phyloP scores from a whole-genome alignment of 2,888 invertebrate genomes.

The Thymelicus sylvestris region DNA sequence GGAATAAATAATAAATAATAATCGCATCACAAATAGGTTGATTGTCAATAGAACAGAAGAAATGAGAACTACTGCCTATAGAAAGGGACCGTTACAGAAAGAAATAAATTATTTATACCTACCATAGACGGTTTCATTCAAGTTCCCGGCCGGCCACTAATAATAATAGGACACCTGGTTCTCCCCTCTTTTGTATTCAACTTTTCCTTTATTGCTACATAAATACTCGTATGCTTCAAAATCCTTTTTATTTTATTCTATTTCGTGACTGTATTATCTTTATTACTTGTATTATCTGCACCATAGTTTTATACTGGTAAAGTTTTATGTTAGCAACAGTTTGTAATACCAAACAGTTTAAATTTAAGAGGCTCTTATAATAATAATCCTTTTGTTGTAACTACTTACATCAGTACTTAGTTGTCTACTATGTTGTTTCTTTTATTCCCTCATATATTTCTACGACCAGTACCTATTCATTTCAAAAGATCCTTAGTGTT shows the following conservation, averaged over 20 bases:
- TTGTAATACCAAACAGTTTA: no score
- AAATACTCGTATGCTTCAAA: neutral
- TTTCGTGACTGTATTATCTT: slow-evolving; percentile 2
- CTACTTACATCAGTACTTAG: no score
- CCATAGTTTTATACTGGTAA: no score
- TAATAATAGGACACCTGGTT: slow-evolving; percentile 8
- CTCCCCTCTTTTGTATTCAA: slow-evolving; percentile 7
- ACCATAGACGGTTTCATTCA: slow-evolving; percentile 13
- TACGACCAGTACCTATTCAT: no score
- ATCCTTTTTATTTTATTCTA: neutral
- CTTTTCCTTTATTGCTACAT: neutral
- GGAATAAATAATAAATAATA: no score
- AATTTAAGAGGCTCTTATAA: no score
- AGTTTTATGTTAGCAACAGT: no score
- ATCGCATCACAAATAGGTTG: slow-evolving; percentile 42
- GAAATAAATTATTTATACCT: slow-evolving; percentile 3
- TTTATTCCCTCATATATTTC: no score
- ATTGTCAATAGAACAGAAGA: slow-evolving; percentile 48
- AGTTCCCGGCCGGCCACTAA: neutral
- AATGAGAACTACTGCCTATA: slow-evolving; percentile 52
- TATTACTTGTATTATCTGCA: neutral
- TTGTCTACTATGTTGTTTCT: no score
- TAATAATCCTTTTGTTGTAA: no score
- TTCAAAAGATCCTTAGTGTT: no score
- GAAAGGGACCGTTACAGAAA: slow-evolving; percentile 30